Evolutionary conservation across 35 echinoderm and acorn worm species (phyloP), one percentile per base, ranked within the genome.

Genomic region (Heliocidaris tuberculata): DNA sequence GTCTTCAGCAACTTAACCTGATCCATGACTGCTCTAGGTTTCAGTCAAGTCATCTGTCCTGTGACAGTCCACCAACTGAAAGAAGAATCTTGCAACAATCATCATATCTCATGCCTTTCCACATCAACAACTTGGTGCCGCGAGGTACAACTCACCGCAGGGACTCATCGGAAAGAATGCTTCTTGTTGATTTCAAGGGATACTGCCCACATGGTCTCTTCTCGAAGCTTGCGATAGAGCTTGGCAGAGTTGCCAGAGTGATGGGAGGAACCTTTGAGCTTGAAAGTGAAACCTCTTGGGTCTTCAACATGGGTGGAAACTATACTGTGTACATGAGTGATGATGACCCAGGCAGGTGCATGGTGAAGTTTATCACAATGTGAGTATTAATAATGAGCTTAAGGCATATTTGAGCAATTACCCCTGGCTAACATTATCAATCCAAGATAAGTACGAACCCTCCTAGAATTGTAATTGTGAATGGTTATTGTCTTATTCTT

Each of bases 181-280:
- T 93, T 10, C n/a, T 93, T 19, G 91, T n/a, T 13, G 91, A 93
- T 27, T 93, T 93, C n/a, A 30, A 59, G n/a, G 91, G 91, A 13
- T 48, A 93, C 50, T 27, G 91, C 48, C 91, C 91, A 16, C 91
- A 93, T n/a, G 49, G 91, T 52, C 48, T 31, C 50, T 59, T 93
- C 21, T 30, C 50, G 30, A 93, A 93, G 91, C 31, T 93, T 48
- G 48, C 48, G 7, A 32, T 93, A 13, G 29, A 93, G 50, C 50
- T 93, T 5, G 31, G 91, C 50, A 5, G 50, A 59, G 50, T 93
- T 7, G 49, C 91, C 91, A 56, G 48, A 7, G 13, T 48, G 49
- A 93, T 4, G 50, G 48, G 27, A 52, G 91, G 91, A 15, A 48
- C 91, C 47, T 93, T 30, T 31, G 6, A 52, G 50, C 13, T 93